A percentile compares a stretch with the other conserved stretches of the same genome.
phyloP scores from a whole-genome alignment of 2,113 vertebrate species.

The Macquaria australasica region DNA sequence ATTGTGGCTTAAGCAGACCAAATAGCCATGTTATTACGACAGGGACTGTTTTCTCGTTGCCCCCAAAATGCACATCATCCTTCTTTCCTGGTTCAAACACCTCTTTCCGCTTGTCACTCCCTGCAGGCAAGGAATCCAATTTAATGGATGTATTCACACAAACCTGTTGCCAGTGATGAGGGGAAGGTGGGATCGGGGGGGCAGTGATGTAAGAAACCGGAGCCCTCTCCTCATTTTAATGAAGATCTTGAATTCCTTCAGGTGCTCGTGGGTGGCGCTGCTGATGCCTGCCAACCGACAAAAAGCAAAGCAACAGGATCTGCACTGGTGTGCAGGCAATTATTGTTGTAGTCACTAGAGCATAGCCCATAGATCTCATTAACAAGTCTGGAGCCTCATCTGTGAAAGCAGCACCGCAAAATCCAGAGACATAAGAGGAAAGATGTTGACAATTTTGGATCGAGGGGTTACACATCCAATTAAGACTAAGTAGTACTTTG shows the following conservation, averaged over 20 bases:
- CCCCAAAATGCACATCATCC: slow-evolving; percentile 73
- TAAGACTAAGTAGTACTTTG: background rate
- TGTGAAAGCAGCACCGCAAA: slow-evolving; percentile 18
- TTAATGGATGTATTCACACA: slow-evolving; percentile 83
- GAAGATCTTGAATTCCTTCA: slow-evolving; percentile 73
- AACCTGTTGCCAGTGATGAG: slow-evolving; percentile 72
- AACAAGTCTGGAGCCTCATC: slow-evolving; percentile 33
- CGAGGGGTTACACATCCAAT: background rate
- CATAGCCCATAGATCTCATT: slow-evolving; percentile 61
- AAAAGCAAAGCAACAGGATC: slow-evolving; percentile 54
- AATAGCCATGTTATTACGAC: slow-evolving; percentile 75
- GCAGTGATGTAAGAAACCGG: slow-evolving; percentile 66
- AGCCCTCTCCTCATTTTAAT: slow-evolving; percentile 76
- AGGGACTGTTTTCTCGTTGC: slow-evolving; percentile 62
- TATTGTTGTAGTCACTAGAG: slow-evolving; percentile 49
- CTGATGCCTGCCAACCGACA: slow-evolving; percentile 43
- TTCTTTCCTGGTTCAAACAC: slow-evolving; percentile 67
- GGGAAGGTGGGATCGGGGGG: slow-evolving; percentile 30
- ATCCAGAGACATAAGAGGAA: slow-evolving; percentile 11
- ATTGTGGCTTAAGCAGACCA: slow-evolving; percentile 74
- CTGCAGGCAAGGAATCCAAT: slow-evolving; percentile 81
- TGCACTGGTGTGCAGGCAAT: slow-evolving; percentile 58
- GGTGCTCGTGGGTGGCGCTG: slow-evolving; percentile 47
- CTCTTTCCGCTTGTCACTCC: slow-evolving; percentile 71
- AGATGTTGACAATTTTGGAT: slow-evolving; percentile 2